Evolutionary conservation across 2,888 invertebrate genomes (phyloP), one percentile per base, ranked within the genome.

Genomic region (Chymomyza fuscimana): DNA sequence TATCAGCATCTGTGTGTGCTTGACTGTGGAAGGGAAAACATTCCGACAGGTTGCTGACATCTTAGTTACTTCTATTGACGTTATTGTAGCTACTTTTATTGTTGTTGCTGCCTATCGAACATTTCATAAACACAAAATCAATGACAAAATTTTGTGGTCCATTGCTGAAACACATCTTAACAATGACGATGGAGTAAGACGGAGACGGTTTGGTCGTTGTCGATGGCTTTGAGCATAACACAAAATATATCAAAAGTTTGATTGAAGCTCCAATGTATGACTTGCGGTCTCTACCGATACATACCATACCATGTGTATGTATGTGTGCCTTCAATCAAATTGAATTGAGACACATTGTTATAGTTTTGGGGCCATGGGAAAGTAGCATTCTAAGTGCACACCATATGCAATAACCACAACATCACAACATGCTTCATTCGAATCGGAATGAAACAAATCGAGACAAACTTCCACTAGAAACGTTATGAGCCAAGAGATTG

Each of bases 251-350:
- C 66, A 67, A 72, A 64, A 54, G 68, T 68, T 63, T 70, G 60
- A 78, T 68, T 25, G 54, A 22, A 54, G 15, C 22, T 9, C 25
- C 25, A 6, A 9, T 7, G 19, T 12, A 58, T 72, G 67, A 74
- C 73, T 81, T 82, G 82, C 73, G 84, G 88, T 81, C 64, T 58
- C 9, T 54, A 54, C 10, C 16, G 63, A 63, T 63, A 32, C 4
- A 12, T 54, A 15, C 9, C 10, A 16, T 15, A 16, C 51, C 51
- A 63, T 59, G 65, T 62, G 25, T 51, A 40, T 62, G 58, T 58
- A 50, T 60, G 22, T 10, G 2, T 60, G 59, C 32, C 32, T 32
- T 32, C 25, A 29, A 22, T 32, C 32, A 32, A 32, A 60, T 25
- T 9, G 25, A 15, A 58, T 25, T 29, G 19, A n/a, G 15, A n/a